Evolutionary conservation across 2,888 invertebrate species (phyloP), one percentile per base, ranked within the genome.

Genomic region (Scaptomyza cyrtandrae): DNA sequence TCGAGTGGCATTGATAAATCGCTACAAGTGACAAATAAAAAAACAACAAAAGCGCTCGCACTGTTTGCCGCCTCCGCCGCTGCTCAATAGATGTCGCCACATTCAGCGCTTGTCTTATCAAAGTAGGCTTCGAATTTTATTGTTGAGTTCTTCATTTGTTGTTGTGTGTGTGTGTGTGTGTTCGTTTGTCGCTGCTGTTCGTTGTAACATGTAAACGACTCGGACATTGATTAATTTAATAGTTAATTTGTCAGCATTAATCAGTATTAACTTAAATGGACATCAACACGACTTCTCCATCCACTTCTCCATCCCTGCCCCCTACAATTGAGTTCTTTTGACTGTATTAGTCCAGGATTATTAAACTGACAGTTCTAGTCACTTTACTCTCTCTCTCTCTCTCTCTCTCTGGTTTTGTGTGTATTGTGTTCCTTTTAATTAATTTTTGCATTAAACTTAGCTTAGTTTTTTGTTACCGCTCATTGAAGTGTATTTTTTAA

Each of bases 231-330:
- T 88, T 86, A 86, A 86, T 86, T 84, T 82, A 78, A 69, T 73
- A 86, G 88, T 86, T 87, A 86, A 86, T 86, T 86, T 86, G 86
- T 86, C 84, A 72, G 84, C 84, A 87, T 88, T 86, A 86, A 88
- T 86, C 85, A 84, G 86, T 84, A 86, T 88, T 87, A 87, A 88
- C 81, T 82, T 84, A 86, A 84, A 84, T 84, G 83, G 70, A 68
- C 78, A 68, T 73, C 78, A 85, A 75, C 82, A 75, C 80, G 70
- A 60, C 69, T 41, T 46, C 58, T 29, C 16, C 19, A 2, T 2
- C 9, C 27, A 5, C 69, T 41, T 46, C 58, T 29, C 14, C 19
- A 2, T 2, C 9, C 27, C 3, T n/a, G n/a, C n/a, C 19, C 19
- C 27, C 44, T 13, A 14, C 35, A 29, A 19, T 41, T 29, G 14